These are phyloP conservation scores for Lepidonotus clava DNA, from an alignment of 2,888 invertebrate genomes.

Conservation along the genomic window DNA sequence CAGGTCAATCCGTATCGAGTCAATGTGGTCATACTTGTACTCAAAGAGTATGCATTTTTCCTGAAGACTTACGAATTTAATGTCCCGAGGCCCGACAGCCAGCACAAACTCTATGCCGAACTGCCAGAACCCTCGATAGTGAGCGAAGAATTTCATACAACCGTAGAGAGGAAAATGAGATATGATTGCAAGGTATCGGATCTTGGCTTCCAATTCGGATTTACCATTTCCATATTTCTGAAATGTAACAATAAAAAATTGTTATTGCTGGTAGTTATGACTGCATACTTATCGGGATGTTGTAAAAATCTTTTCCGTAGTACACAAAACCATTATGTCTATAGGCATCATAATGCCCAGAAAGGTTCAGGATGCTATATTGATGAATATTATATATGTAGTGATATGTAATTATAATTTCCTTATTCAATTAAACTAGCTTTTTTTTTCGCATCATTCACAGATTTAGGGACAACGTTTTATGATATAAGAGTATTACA, in stretches of 20 bases:
- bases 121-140: constrained; percentile 96
- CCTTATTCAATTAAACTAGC: too few species aligned
- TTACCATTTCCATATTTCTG: constrained; percentile 58
- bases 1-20: constrained; percentile 93
- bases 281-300: too few species aligned
- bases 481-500: too few species aligned
- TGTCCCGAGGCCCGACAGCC: constrained; percentile 94
- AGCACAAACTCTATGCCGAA: constrained; percentile 87
- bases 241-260: constrained; percentile 10
- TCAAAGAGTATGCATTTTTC: constrained; percentile 95
- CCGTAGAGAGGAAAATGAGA: constrained; percentile 98
- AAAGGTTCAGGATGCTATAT: too few species aligned
- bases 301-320: too few species aligned
- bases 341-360: too few species aligned
- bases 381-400: too few species aligned
- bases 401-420: too few species aligned
- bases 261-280: too few species aligned
- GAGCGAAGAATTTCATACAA: constrained; percentile 92
- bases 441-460: too few species aligned
- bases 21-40: constrained; percentile 93
- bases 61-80: constrained; percentile 93
- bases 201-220: constrained; percentile 56
- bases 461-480: too few species aligned
- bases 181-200: constrained; percentile 93
- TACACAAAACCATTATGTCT: too few species aligned